A percentile compares a stretch with the other conserved stretches of the same genome.
phyloP scores from a whole-genome alignment of 1,140 invertebrate species.

The Vanessa atalanta region DNA sequence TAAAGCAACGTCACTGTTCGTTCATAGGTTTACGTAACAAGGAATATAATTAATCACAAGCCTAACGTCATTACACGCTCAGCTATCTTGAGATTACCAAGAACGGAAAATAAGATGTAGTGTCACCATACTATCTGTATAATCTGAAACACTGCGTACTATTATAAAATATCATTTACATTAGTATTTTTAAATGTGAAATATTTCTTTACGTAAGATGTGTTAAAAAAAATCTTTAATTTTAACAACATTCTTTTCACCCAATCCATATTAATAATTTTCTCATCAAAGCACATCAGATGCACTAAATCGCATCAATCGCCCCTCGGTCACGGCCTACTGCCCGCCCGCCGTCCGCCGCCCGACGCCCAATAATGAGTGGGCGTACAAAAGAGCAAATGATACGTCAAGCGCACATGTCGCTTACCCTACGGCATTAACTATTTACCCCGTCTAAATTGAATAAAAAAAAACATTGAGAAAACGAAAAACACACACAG shows the following conservation, averaged over 20 bases:
- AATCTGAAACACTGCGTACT: background rate
- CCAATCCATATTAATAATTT: slow-evolving; percentile 13
- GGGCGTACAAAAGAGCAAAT: slow-evolving; percentile 70
- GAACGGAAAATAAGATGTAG: slow-evolving; percentile 9
- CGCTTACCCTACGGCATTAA: slow-evolving; percentile 45
- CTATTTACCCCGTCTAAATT: slow-evolving; percentile 44
- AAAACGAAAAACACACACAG: background rate
- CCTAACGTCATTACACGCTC: slow-evolving; percentile 18
- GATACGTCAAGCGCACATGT: slow-evolving; percentile 66
- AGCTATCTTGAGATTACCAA: slow-evolving; percentile 10
- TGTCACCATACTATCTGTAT: background rate
- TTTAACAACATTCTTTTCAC: background rate
- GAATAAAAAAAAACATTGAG: slow-evolving; percentile 25
- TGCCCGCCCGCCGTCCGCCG: slow-evolving; percentile 33
- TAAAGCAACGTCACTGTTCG: slow-evolving; percentile 3
- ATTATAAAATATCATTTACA: background rate
- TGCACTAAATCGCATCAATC: slow-evolving; percentile 36
- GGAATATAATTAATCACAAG: slow-evolving; percentile 21
- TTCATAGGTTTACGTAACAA: slow-evolving; percentile 18
- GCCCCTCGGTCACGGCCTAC: slow-evolving; percentile 40
- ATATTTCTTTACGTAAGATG: background rate
- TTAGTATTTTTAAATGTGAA: no score
- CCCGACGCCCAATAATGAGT: slow-evolving; percentile 47
- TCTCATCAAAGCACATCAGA: slow-evolving; percentile 38
- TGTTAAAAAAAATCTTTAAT: background rate